A percentile compares a stretch with the other conserved stretches of the same genome.
Conservation (phyloP, 2,888 invertebrate species). For the Melanotus villosus region DNA sequence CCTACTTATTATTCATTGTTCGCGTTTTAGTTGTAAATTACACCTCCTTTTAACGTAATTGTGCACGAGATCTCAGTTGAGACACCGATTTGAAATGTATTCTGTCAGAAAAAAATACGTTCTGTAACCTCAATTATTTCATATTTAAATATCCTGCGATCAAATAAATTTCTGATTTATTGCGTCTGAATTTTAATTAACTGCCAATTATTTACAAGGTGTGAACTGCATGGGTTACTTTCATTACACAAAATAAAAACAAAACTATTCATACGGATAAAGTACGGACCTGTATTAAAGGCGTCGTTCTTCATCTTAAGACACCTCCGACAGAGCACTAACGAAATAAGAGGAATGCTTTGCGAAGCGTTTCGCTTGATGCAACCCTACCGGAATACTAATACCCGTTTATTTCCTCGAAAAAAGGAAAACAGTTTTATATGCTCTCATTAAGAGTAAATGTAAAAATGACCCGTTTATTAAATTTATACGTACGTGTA, state of each 20-base stretch:
- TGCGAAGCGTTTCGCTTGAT: slow-evolving; percentile 37
- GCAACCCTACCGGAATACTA: slow-evolving; percentile 41
- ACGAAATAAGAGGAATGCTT: slow-evolving; percentile 41
- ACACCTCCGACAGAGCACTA: slow-evolving; percentile 37
- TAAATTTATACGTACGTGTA: no score
- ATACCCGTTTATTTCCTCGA: slow-evolving; percentile 27
- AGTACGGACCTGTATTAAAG: slow-evolving; percentile 19
- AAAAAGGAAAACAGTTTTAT: neutral
- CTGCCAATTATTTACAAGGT: no score
- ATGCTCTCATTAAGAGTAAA: neutral
- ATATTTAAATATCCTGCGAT: no score
- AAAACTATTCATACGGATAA: neutral
- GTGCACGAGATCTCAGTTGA: neutral
- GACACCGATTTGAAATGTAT: slow-evolving; percentile 7
- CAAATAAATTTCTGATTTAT: no score
- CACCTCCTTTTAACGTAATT: slow-evolving; percentile 26
- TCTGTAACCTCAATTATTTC: no score
- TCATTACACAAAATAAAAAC: no score
- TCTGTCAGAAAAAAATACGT: neutral
- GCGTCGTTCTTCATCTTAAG: slow-evolving; percentile 35
- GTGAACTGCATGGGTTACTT: no score
- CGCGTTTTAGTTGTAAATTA: slow-evolving; percentile 37
- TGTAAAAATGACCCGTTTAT: slow-evolving; percentile 3
- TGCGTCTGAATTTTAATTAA: no score
- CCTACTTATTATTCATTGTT: slow-evolving; percentile 42